phyloP scores from a whole-genome alignment of 2,113 vertebrate species.

The Psammodynastes pulverulentus region DNA sequence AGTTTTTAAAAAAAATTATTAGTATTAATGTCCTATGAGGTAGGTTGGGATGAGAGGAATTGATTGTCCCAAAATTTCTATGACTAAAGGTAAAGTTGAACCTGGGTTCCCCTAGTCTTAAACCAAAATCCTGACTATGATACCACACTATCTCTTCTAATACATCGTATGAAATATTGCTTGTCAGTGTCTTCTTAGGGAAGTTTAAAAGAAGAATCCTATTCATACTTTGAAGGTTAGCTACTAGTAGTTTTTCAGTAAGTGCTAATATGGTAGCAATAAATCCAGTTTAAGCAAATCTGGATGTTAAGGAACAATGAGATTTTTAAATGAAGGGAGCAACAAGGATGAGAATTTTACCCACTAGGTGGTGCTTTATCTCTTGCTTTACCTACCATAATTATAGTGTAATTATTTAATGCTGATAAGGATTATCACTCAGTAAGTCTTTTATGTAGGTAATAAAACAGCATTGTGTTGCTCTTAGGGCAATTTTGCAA shows the following conservation, averaged over 20 bases:
- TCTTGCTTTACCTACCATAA: conserved; percentile 44
- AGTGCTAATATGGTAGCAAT: background rate
- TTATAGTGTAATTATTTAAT: conserved; percentile 10
- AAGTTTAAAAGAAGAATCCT: background rate
- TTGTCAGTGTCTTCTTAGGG: background rate
- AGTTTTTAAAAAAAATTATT: background rate
- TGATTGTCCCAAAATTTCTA: background rate
- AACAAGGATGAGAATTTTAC: background rate
- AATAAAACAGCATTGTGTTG: background rate
- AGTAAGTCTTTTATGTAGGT: background rate
- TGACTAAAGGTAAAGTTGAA: background rate
- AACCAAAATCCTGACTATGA: background rate
- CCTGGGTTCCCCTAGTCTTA: background rate
- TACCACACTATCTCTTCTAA: background rate
- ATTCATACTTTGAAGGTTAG: background rate
- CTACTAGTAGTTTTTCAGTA: background rate
- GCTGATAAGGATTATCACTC: background rate
- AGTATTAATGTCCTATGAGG: background rate
- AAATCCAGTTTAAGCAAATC: background rate
- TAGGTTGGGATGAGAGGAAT: background rate
- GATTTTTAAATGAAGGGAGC: background rate
- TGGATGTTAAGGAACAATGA: background rate
- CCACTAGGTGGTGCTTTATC: conserved; percentile 63
- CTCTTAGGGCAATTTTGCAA: background rate
- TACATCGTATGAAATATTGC: background rate